These are phyloP conservation scores for Drosophila repleta DNA, from an alignment of 1,140 invertebrate genomes.

Conservation along the genomic window DNA sequence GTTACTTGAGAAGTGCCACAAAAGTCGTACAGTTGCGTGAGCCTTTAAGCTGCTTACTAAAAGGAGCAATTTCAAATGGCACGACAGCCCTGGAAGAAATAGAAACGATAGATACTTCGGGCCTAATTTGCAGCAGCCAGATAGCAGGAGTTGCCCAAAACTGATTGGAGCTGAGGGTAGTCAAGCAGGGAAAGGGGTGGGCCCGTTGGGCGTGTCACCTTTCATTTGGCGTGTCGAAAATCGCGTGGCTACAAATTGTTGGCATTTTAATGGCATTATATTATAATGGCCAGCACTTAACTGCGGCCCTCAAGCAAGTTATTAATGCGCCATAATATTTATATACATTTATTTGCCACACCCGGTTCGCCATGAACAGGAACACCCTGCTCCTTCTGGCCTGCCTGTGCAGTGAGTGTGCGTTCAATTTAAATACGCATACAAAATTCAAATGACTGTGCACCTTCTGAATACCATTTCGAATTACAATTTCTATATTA, in stretches of 20 bases:
- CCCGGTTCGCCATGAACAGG: neutral
- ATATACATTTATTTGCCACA: conserved; percentile 12
- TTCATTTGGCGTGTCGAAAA: conserved; percentile 69
- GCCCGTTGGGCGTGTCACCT: conserved; percentile 57
- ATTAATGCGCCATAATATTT: conserved; percentile 71
- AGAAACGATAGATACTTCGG: conserved; percentile 38
- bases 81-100: conserved; percentile 12
- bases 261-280: conserved; percentile 68
- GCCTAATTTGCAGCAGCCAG: conserved; percentile 58
- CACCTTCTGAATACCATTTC: conserved; percentile 16
- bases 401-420: too few species aligned
- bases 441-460: conserved; percentile 17
- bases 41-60: conserved; percentile 24
- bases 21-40: conserved; percentile 20
- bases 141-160: conserved; percentile 36
- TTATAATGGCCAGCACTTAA: conserved; percentile 41
- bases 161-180: conserved; percentile 28
- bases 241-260: conserved; percentile 64
- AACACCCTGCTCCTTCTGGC: neutral
- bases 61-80: conserved; percentile 2
- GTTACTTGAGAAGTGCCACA: neutral
- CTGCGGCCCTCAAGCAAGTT: conserved; percentile 33
- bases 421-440: conserved; percentile 50
- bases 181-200: neutral
- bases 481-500: conserved; percentile 41